phyloP scores from a whole-genome alignment of 2,797 vertebrate genomes.

The Pseudotriccus pelzelni region DNA sequence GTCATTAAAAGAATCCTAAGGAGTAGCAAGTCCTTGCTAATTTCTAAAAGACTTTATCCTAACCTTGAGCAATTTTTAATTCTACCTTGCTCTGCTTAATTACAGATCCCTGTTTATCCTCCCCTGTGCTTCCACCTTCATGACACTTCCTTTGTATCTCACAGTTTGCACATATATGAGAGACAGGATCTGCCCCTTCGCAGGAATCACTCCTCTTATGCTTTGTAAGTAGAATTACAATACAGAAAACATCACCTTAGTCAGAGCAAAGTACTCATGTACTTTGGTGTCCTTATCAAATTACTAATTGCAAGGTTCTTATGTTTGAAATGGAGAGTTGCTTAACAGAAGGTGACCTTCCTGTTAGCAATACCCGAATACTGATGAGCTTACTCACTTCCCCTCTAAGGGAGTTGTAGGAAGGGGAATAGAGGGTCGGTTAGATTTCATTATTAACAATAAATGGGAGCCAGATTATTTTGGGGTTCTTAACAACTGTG shows the following conservation, averaged over 20 bases:
- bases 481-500: neutral
- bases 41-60: neutral
- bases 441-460: neutral
- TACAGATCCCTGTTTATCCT: neutral
- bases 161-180: neutral
- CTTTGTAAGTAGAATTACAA: neutral
- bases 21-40: neutral
- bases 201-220: neutral
- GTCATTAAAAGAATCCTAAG: neutral
- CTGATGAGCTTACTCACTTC: slow-evolving; percentile 36
- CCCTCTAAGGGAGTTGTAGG: neutral
- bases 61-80: neutral
- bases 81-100: neutral
- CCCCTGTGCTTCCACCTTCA: neutral
- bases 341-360: slow-evolving; percentile 48
- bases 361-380: slow-evolving; percentile 13
- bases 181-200: accelerated
- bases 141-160: neutral
- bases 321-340: slow-evolving; percentile 34
- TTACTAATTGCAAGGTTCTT: slow-evolving; percentile 35
- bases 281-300: slow-evolving; percentile 39
- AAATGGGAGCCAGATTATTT: neutral
- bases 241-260: neutral
- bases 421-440: neutral
- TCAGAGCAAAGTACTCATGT: neutral